These are phyloP conservation scores for Marmota monax DNA, from an alignment of 2,113 vertebrate genomes.

Conservation along the genomic window DNA sequence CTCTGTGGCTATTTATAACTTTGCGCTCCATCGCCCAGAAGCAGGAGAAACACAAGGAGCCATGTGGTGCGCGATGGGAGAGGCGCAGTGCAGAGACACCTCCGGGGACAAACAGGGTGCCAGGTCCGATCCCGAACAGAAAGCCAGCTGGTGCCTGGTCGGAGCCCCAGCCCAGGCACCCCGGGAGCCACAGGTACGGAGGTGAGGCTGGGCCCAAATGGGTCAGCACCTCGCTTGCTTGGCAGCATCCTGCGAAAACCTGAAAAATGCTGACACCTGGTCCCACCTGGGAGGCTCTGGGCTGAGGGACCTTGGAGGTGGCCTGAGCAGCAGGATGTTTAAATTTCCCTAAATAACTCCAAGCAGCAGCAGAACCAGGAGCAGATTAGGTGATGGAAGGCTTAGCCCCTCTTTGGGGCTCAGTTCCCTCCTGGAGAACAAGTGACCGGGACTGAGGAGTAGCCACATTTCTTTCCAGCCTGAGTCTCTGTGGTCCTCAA, in stretches of 20 bases:
- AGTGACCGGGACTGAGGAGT: accelerated
- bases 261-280: accelerated
- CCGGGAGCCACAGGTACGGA: not conserved
- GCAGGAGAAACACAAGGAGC: not conserved
- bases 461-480: accelerated
- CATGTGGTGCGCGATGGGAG: not conserved
- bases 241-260: accelerated
- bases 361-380: accelerated
- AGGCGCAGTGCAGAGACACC: accelerated
- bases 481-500: accelerated
- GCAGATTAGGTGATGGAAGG: accelerated
- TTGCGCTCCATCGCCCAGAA: accelerated
- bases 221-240: accelerated
- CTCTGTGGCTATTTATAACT: not conserved
- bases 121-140: not conserved
- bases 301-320: accelerated
- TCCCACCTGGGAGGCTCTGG: accelerated
- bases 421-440: not conserved
- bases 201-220: accelerated
- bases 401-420: accelerated
- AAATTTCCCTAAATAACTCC: accelerated
- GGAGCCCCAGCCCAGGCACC: not conserved
- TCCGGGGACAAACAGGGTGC: accelerated
- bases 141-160: not conserved
- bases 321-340: not conserved